These are phyloP conservation scores for Myocastor coypus DNA, from an alignment of 2,113 vertebrate species.

Conservation along the genomic window DNA sequence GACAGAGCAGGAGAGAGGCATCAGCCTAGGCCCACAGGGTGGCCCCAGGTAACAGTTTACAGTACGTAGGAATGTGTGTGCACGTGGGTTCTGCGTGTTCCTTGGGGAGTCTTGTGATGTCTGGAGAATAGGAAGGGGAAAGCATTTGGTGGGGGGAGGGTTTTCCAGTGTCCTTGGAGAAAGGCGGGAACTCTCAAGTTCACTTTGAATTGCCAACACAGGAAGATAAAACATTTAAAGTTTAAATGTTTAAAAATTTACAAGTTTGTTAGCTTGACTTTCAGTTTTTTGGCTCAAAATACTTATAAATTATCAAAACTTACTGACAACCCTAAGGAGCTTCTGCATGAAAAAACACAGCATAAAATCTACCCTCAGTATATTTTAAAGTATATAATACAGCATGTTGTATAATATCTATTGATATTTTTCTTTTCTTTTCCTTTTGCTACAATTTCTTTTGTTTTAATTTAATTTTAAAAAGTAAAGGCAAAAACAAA, in stretches of 20 bases:
- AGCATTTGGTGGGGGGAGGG: rapidly evolving
- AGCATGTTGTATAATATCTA: no score
- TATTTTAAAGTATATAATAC: no score
- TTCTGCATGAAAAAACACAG: neutral
- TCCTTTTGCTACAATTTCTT: no score
- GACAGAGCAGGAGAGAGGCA: neutral
- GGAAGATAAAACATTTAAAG: neutral
- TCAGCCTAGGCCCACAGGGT: no score
- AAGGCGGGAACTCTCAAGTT: neutral
- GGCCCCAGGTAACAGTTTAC: neutral
- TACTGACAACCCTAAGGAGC: neutral
- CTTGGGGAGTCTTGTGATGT: no score
- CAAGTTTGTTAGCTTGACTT: neutral
- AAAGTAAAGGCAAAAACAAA: no score
- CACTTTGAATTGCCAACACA: neutral
- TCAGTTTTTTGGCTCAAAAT: neutral
- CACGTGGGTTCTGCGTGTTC: rapidly evolving
- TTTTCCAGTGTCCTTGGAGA: neutral
- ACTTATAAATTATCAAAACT: neutral
- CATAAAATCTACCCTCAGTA: no score
- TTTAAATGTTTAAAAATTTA: neutral
- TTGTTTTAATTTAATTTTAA: no score
- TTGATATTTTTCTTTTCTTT: no score
- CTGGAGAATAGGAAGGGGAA: neutral
- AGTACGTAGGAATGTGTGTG: neutral